A percentile compares a stretch with the other conserved stretches of the same genome.
These are phyloP conservation scores for Baryphthengus martii DNA, from an alignment of 2,113 vertebrate species.

Conservation along the genomic window DNA sequence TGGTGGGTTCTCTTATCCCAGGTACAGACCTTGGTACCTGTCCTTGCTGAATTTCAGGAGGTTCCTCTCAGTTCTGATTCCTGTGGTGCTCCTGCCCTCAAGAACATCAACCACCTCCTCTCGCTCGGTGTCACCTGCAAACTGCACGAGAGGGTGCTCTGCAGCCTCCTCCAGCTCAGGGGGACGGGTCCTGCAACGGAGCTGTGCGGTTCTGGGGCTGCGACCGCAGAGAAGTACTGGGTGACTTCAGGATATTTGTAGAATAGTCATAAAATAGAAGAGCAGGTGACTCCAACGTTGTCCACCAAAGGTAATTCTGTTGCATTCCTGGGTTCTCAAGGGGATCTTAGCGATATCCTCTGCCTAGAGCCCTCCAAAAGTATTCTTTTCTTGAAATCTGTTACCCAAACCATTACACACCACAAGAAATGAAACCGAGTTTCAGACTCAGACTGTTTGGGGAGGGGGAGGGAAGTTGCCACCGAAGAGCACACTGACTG, in stretches of 20 bases:
- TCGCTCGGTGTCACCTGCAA: not conserved
- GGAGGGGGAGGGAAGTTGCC: not conserved
- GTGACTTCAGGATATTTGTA: not conserved
- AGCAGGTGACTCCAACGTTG: rapidly evolving
- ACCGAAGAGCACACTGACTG: not conserved
- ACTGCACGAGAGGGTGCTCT: too few relatives aligned
- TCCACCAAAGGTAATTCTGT: not conserved
- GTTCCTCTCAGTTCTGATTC: not conserved
- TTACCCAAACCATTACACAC: not conserved
- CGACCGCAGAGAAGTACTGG: rapidly evolving
- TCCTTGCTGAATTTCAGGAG: not conserved
- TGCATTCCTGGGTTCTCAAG: not conserved
- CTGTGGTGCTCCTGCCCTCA: not conserved
- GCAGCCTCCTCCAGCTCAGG: not conserved
- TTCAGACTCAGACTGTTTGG: not conserved
- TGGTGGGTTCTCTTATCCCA: not conserved
- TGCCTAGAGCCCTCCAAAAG: not conserved
- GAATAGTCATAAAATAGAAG: not conserved
- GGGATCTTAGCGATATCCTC: not conserved
- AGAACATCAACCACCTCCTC: not conserved
- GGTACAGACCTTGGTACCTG: not conserved
- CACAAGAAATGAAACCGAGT: too few relatives aligned
- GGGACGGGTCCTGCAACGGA: not conserved
- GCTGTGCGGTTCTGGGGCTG: not conserved
- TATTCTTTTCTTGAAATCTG: not conserved